phyloP scores from a whole-genome alignment of 2,113 vertebrate species.

The zebrafish (Danio rerio) region DNA sequence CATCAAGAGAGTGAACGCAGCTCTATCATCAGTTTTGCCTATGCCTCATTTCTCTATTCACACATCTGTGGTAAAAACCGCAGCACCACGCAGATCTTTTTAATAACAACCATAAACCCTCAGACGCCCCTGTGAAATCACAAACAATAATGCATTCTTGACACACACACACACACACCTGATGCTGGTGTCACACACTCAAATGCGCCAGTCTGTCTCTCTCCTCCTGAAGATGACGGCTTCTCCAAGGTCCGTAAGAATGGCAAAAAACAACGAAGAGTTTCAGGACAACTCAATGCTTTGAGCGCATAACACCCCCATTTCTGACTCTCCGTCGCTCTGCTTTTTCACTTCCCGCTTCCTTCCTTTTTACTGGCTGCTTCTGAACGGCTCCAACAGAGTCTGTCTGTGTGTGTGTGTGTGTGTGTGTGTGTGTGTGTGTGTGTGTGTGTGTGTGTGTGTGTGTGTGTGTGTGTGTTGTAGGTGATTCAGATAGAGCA shows the following conservation, averaged over 20 bases:
- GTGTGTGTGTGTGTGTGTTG: conserved; percentile 8
- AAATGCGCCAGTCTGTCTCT: conserved; percentile 9
- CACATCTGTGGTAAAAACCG: conserved; percentile 40
- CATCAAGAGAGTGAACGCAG: neutral
- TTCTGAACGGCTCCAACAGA: conserved; percentile 6
- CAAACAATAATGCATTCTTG: conserved; percentile 12
- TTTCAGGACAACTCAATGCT: conserved; percentile 1
- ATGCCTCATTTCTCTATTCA: conserved; percentile 29
- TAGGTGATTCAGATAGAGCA: conserved; percentile 19
- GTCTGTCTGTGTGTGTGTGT: conserved; percentile 14
- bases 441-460: conserved; percentile 19
- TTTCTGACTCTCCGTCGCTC: neutral
- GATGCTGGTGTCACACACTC: conserved; percentile 27
- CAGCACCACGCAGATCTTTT: neutral
- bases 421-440: conserved; percentile 4
- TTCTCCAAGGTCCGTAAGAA: neutral
- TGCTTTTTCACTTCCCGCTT: conserved; percentile 40
- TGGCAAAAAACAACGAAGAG: conserved; percentile 6
- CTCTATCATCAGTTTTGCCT: neutral
- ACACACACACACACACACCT: conserved; percentile 40
- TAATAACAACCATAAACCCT: conserved; percentile 9
- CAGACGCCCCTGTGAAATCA: neutral
- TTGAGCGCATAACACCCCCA: neutral
- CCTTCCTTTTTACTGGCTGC: conserved; percentile 46
- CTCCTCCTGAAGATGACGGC: neutral